Conservation (phyloP, 2,888 invertebrate genomes). For the Pandemis heparana region DNA sequence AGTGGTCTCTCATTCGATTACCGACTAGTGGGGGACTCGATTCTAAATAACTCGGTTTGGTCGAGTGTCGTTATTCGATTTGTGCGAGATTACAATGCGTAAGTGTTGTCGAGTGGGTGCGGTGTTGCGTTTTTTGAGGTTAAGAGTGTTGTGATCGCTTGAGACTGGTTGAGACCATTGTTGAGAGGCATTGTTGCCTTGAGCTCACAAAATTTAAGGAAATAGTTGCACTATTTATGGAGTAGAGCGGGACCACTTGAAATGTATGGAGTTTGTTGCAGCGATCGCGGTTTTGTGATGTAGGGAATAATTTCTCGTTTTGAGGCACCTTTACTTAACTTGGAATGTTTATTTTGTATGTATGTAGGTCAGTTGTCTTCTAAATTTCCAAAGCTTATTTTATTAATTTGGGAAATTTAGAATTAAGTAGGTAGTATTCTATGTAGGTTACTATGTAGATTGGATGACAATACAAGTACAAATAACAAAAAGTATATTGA, state of each 20-base stretch:
- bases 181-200: slow-evolving; percentile 26
- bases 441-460: no score
- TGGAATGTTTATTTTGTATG: no score
- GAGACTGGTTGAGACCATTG: slow-evolving; percentile 9
- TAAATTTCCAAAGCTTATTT: no score
- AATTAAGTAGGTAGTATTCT: no score
- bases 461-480: no score
- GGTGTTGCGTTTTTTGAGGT: slow-evolving; percentile 53
- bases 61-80: slow-evolving; percentile 82
- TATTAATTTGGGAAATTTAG: no score
- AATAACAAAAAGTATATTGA: no score
- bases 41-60: slow-evolving; percentile 77
- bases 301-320: no score
- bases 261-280: background rate
- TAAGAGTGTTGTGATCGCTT: slow-evolving; percentile 33
- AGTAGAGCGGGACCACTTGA: background rate
- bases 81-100: slow-evolving; percentile 76
- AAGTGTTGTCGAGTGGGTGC: slow-evolving; percentile 68
- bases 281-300: background rate
- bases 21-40: slow-evolving; percentile 72
- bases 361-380: no score
- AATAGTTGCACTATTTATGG: slow-evolving; percentile 1
- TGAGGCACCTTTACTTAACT: no score
- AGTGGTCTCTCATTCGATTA: slow-evolving; percentile 84
- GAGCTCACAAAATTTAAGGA: slow-evolving; percentile 4